Evolutionary conservation across 92 coral and sea anemone genomes (phyloP).

Genomic region (Porites cylindrica): DNA sequence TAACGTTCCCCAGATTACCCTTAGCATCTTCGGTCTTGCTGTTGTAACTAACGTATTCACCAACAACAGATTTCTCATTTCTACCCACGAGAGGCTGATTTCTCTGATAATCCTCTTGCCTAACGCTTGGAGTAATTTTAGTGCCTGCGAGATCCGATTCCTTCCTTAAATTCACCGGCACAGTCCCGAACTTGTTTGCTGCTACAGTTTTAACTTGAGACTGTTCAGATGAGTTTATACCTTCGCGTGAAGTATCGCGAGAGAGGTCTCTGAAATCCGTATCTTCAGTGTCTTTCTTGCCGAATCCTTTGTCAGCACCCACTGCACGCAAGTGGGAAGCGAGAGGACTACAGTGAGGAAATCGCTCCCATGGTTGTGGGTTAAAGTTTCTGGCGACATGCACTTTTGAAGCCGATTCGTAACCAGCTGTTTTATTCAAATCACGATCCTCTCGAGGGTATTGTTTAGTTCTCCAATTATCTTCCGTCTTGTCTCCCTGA

Average conservation of each 20-base stretch:
- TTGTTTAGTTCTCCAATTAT: constrained; percentile 43
- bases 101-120: constrained; percentile 44
- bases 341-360: constrained; percentile 35
- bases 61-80: constrained; percentile 85
- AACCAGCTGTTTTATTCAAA: constrained; percentile 20
- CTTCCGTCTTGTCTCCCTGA: constrained; percentile 22
- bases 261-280: constrained; percentile 38
- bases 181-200: constrained; percentile 12
- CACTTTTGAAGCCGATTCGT: constrained; percentile 21
- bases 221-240: constrained; percentile 56
- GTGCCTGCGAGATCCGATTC: constrained; percentile 29
- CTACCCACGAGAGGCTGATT: constrained; percentile 48
- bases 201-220: constrained; percentile 21
- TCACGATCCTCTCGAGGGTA: constrained; percentile 44
- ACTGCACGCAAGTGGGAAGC: constrained; percentile 38
- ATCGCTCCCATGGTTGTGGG: constrained; percentile 30
- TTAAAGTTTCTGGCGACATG: constrained; percentile 30
- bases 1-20: constrained; percentile 38
- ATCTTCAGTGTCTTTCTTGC: constrained; percentile 59
- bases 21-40: constrained; percentile 57
- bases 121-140: constrained; percentile 9
- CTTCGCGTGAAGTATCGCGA: constrained; percentile 47
- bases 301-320: constrained; percentile 51
- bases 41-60: constrained; percentile 75
- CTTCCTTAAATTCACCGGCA: constrained; percentile 24